Evolutionary conservation across 2,113 vertebrate species (phyloP).

Genomic region (Megaceryle torquata): DNA sequence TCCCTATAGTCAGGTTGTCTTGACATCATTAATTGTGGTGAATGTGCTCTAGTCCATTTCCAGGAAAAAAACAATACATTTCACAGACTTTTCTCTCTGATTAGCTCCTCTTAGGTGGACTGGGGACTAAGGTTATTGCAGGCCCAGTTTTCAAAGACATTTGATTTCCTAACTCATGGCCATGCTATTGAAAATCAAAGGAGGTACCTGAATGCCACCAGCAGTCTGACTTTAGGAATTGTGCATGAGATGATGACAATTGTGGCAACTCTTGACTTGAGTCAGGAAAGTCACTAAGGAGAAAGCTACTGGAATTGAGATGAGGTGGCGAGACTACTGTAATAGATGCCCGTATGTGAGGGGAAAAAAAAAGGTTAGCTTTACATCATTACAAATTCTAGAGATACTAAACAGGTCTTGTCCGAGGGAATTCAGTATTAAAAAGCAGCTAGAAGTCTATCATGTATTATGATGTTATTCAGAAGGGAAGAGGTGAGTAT

Average conservation of each 20-base stretch:
- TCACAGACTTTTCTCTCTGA: background rate
- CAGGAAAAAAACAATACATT: background rate
- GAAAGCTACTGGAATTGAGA: background rate
- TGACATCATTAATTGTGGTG: background rate
- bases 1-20: background rate
- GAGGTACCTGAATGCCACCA: background rate
- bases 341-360: background rate
- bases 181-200: background rate
- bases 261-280: background rate
- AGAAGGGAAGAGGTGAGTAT: background rate
- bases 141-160: background rate
- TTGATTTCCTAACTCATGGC: background rate
- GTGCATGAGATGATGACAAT: background rate
- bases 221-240: background rate
- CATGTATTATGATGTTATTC: background rate
- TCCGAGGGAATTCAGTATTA: background rate
- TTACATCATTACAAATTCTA: background rate
- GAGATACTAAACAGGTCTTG: background rate
- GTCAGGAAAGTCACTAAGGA: background rate
- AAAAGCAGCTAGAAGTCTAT: background rate
- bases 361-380: background rate
- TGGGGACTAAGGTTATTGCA: background rate
- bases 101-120: background rate
- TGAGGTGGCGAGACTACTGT: background rate
- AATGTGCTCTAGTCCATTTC: background rate